phyloP scores from a whole-genome alignment of 2,888 invertebrate genomes.

The Kryphioiulus occultus region DNA sequence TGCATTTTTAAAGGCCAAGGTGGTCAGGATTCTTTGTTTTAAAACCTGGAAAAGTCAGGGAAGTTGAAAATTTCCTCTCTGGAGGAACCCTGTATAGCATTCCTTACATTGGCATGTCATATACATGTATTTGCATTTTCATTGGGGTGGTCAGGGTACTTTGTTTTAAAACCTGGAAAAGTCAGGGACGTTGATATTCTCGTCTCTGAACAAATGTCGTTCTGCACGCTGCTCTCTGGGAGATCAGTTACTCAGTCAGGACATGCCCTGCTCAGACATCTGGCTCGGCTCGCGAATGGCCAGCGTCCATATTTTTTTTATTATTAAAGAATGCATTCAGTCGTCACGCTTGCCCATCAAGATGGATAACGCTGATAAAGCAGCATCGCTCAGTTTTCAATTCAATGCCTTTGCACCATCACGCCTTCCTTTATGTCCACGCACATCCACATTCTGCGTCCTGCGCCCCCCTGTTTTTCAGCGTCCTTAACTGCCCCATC shows the following conservation, averaged over 20 bases:
- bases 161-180: too few species aligned
- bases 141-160: too few species aligned
- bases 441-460: neutral
- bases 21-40: too few species aligned
- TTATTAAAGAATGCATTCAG: constrained; percentile 29
- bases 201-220: too few species aligned
- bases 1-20: too few species aligned
- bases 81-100: too few species aligned
- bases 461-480: neutral
- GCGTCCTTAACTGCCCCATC: constrained; percentile 35
- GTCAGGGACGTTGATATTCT: too few species aligned
- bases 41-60: too few species aligned
- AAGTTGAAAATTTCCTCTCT: too few species aligned
- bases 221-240: neutral
- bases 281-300: neutral
- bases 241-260: neutral
- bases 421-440: neutral
- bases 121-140: too few species aligned
- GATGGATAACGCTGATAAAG: constrained; percentile 42
- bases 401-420: constrained; percentile 44
- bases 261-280: neutral
- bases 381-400: constrained; percentile 30
- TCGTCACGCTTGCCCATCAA: constrained; percentile 46
- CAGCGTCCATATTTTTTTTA: neutral
- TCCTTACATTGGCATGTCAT: too few species aligned